These are phyloP conservation scores for Diloba caeruleocephala DNA, from an alignment of 2,888 invertebrate genomes.

Conservation along the genomic window DNA sequence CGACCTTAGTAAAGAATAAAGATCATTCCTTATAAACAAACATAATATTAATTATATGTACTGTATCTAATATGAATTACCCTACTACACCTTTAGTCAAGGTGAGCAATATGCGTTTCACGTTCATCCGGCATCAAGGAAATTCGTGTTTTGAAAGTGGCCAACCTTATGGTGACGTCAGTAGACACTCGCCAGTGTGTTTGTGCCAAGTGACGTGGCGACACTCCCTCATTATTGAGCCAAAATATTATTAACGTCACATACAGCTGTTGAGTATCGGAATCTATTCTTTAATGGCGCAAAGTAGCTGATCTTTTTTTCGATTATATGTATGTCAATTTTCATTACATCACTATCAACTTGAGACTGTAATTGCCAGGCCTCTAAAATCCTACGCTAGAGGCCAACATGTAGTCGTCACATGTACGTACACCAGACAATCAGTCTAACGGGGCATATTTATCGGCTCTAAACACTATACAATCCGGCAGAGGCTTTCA, in stretches of 20 bases:
- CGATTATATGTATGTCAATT: constrained; percentile 6
- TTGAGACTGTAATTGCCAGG: constrained; percentile 5
- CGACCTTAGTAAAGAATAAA: constrained; percentile 1
- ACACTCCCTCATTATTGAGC: constrained; percentile 62
- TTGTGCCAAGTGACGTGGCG: constrained; percentile 53
- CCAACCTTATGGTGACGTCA: constrained; percentile 45
- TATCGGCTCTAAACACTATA: too few species aligned
- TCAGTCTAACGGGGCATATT: too few species aligned
- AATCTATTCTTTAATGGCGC: constrained; percentile 22
- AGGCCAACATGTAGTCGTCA: not conserved
- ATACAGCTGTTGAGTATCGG: constrained; percentile 37
- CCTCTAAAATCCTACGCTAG: constrained; percentile 5
- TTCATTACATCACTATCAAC: constrained; percentile 15
- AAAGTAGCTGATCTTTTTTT: constrained; percentile 14
- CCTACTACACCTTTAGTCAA: constrained; percentile 14
- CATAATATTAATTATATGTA: constrained; percentile 11
- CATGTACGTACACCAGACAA: too few species aligned
- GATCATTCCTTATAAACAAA: constrained; percentile 3
- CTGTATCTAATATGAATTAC: constrained; percentile 7
- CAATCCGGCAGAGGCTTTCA: too few species aligned
- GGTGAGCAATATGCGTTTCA: constrained; percentile 13
- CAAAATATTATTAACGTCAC: constrained; percentile 53
- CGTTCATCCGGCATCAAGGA: constrained; percentile 16
- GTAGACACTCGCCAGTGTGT: constrained; percentile 33
- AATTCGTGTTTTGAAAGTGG: constrained; percentile 37